phyloP scores from a whole-genome alignment of 2,888 invertebrate genomes.

The Lymantria monacha region DNA sequence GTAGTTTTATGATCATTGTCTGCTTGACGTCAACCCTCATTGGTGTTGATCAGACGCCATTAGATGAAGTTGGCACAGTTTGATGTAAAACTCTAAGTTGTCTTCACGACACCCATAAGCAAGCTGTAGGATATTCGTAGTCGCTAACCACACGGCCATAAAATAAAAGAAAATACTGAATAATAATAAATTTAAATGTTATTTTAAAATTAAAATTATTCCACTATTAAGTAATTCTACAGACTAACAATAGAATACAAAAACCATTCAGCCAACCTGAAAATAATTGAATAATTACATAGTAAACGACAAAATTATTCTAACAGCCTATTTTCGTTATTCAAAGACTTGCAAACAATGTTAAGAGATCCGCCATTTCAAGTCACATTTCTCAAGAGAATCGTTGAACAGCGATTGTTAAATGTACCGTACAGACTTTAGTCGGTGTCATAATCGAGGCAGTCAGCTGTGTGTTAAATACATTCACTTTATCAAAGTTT shows the following conservation, averaged over 20 bases:
- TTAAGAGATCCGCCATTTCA: slow-evolving; percentile 31
- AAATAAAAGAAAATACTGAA: too few species aligned
- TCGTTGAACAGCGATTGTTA: slow-evolving; percentile 49
- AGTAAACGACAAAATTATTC: slow-evolving; percentile 16
- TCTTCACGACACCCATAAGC: too few species aligned
- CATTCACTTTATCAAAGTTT: slow-evolving; percentile 46
- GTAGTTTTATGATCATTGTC: too few species aligned
- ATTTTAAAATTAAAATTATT: slow-evolving; percentile 15
- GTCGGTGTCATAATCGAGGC: slow-evolving; percentile 62
- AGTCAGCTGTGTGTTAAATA: slow-evolving; percentile 56
- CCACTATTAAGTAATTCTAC: background rate
- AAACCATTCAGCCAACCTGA: background rate
- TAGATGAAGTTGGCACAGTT: too few species aligned
- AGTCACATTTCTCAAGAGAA: slow-evolving; percentile 35
- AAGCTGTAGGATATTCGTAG: too few species aligned
- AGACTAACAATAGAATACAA: background rate
- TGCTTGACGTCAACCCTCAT: too few species aligned
- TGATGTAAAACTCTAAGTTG: too few species aligned
- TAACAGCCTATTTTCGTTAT: slow-evolving; percentile 23
- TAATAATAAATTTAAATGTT: too few species aligned
- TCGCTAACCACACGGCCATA: too few species aligned
- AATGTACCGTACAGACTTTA: slow-evolving; percentile 66
- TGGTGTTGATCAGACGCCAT: too few species aligned
- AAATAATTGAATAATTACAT: slow-evolving; percentile 14
- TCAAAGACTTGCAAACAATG: slow-evolving; percentile 30